phyloP scores from a whole-genome alignment of 1,140 invertebrate species.

The Neocloeon triangulifer region DNA sequence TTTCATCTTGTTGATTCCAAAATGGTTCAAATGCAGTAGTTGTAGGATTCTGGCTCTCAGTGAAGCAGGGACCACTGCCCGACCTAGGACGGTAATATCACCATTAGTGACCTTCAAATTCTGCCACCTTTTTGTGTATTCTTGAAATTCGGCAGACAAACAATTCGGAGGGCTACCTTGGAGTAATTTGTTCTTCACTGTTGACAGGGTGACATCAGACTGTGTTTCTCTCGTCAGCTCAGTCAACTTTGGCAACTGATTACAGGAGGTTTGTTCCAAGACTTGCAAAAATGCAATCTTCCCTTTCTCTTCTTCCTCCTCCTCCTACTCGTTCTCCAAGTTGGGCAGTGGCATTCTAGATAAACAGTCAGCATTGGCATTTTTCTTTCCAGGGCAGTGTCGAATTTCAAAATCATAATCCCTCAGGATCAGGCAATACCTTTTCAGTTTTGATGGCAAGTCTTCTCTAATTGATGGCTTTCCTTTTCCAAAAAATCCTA shows the following conservation, averaged over 20 bases:
- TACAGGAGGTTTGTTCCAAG: background rate
- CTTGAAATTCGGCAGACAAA: too few relatives aligned
- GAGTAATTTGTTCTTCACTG: conserved; percentile 11
- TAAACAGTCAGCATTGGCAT: background rate
- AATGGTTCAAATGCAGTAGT: too few relatives aligned
- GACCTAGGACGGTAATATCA: too few relatives aligned
- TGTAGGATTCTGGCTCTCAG: background rate
- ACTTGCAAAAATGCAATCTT: background rate
- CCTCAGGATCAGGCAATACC: conserved; percentile 6
- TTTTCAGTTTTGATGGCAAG: conserved; percentile 10
- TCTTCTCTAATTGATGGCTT: conserved; percentile 13
- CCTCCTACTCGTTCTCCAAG: too few relatives aligned
- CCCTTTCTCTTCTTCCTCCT: background rate
- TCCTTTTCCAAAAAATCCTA: conserved; percentile 13
- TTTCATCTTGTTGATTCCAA: too few relatives aligned
- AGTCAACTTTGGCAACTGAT: background rate
- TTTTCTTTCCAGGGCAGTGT: background rate
- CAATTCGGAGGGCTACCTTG: conserved; percentile 14
- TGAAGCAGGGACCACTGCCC: background rate
- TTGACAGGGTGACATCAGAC: too few relatives aligned
- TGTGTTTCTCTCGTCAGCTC: too few relatives aligned
- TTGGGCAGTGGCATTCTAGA: background rate
- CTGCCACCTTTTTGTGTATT: too few relatives aligned
- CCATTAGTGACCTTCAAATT: too few relatives aligned
- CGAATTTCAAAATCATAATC: conserved; percentile 12